These are phyloP conservation scores for Tethea ocularis DNA, from an alignment of 2,888 invertebrate genomes.

Conservation along the genomic window DNA sequence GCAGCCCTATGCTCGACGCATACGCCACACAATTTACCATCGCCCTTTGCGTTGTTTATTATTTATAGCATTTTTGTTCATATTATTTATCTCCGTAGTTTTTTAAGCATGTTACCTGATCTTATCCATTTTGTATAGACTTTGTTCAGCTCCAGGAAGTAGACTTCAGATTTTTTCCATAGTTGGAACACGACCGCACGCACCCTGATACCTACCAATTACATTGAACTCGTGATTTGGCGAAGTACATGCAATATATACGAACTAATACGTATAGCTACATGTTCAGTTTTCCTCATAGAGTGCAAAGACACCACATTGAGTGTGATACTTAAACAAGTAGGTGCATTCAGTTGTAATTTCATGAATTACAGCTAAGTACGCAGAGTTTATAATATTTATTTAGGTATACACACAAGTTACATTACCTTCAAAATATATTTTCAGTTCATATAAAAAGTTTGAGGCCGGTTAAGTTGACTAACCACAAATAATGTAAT, in stretches of 20 bases:
- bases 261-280: not conserved
- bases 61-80: slow-evolving; percentile 68
- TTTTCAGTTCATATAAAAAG: not conserved
- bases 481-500: not conserved
- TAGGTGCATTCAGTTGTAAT: not conserved
- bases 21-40: slow-evolving; percentile 73
- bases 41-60: slow-evolving; percentile 76
- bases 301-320: slow-evolving; percentile 19
- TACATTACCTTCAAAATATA: not conserved
- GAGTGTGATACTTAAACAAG: not conserved
- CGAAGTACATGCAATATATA: slow-evolving; percentile 10
- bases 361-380: too few relatives aligned
- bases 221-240: slow-evolving; percentile 11
- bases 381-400: not conserved
- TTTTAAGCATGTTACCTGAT: slow-evolving; percentile 56
- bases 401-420: too few relatives aligned
- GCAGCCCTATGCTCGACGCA: slow-evolving; percentile 71
- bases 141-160: slow-evolving; percentile 29
- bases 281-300: slow-evolving; percentile 19
- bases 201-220: not conserved
- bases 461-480: not conserved
- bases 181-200: not conserved
- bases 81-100: slow-evolving; percentile 56
- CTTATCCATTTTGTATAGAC: slow-evolving; percentile 58
- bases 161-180: slow-evolving; percentile 19